phyloP scores from a whole-genome alignment of 2,113 vertebrate genomes.

The Chlamydotis undulata region DNA sequence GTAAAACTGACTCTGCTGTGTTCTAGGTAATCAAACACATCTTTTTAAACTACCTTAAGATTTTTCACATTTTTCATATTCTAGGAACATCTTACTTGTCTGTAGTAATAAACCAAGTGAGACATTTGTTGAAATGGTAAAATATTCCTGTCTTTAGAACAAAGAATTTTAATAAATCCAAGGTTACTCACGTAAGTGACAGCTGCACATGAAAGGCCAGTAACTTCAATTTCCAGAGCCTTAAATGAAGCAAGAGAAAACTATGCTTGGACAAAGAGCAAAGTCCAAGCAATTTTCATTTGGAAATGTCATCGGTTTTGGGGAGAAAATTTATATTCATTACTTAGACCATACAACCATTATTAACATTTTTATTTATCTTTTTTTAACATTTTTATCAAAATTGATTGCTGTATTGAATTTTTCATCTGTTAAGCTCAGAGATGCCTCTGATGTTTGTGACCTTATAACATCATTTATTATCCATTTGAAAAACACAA shows the following conservation, averaged over 20 bases:
- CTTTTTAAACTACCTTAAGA: background rate
- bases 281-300: background rate
- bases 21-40: background rate
- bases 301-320: background rate
- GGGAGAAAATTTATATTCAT: background rate
- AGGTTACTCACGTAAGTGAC: background rate
- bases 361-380: background rate
- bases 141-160: background rate
- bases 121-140: background rate
- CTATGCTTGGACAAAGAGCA: background rate
- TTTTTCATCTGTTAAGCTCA: background rate
- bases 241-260: background rate
- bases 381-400: background rate
- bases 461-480: background rate
- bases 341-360: background rate
- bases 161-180: background rate
- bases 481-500: background rate
- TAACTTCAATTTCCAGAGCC: background rate
- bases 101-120: background rate
- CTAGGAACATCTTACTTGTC: background rate
- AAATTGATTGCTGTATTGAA: background rate
- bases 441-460: background rate
- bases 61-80: background rate
- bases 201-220: background rate
- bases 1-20: background rate